phyloP scores from a whole-genome alignment of 2,113 vertebrate genomes.

The Labeo rohita region DNA sequence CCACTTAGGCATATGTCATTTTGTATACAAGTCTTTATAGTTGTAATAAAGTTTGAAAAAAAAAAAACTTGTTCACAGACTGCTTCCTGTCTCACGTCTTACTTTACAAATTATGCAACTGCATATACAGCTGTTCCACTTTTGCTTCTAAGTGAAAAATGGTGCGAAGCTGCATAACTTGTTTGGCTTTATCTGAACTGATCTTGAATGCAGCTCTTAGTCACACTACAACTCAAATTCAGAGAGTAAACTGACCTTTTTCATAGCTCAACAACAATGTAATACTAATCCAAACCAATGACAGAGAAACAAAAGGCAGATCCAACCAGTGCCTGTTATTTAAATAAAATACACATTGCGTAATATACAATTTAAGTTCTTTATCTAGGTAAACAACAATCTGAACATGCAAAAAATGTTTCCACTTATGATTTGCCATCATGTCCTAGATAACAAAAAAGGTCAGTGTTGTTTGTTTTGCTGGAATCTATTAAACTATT shows the following conservation, averaged over 20 bases:
- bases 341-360: background rate
- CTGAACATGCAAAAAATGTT: background rate
- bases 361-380: background rate
- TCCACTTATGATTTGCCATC: background rate
- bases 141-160: background rate
- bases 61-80: background rate
- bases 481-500: background rate
- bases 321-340: background rate
- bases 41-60: background rate
- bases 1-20: background rate
- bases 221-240: conserved; percentile 18
- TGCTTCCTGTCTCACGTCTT: background rate
- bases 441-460: conserved; percentile 27
- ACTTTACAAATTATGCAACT: conserved; percentile 10
- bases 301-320: background rate
- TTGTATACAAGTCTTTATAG: background rate
- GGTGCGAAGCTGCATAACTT: background rate
- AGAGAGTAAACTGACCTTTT: background rate
- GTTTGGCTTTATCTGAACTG: background rate
- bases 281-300: background rate
- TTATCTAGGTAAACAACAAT: background rate
- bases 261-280: background rate
- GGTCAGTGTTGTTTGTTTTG: background rate
- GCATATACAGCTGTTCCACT: background rate
- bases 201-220: conserved; percentile 2